A percentile compares a stretch with the other conserved stretches of the same genome.
phyloP scores from a whole-genome alignment of 2,888 invertebrate species.

The Netelia fuscicornis region DNA sequence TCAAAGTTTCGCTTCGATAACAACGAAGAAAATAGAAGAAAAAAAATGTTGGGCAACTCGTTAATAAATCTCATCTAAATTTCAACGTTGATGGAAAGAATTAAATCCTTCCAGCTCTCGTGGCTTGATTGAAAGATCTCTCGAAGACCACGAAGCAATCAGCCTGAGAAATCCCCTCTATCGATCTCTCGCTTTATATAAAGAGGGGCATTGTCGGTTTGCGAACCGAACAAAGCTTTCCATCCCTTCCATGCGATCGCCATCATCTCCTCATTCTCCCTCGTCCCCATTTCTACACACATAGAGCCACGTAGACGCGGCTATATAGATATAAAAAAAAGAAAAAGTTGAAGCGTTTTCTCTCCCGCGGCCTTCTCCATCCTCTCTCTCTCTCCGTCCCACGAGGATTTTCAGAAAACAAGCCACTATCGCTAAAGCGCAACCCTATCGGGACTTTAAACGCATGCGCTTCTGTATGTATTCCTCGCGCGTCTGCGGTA shows the following conservation, averaged over 20 bases:
- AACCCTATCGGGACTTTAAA: slow-evolving; percentile 52
- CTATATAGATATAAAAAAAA: background rate
- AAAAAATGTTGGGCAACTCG: background rate
- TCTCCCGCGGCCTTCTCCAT: slow-evolving; percentile 5
- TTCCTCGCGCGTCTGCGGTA: slow-evolving; percentile 33
- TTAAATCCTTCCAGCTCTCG: background rate
- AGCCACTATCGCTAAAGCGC: slow-evolving; percentile 50
- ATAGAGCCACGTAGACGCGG: background rate
- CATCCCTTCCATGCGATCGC: background rate
- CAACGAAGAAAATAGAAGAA: background rate
- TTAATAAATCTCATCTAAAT: slow-evolving; percentile 6
- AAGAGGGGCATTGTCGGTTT: slow-evolving; percentile 3
- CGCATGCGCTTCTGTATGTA: slow-evolving; percentile 49
- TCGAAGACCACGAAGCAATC: background rate
- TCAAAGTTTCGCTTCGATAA: background rate
- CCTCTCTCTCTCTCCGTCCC: background rate
- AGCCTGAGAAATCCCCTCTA: slow-evolving; percentile 8
- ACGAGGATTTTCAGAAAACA: slow-evolving; percentile 54
- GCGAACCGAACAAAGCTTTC: background rate
- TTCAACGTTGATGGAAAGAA: background rate
- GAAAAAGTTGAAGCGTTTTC: background rate
- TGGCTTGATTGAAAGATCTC: slow-evolving; percentile 9
- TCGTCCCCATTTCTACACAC: background rate
- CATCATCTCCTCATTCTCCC: too few relatives aligned
- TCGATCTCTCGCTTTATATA: slow-evolving; percentile 14